Evolutionary conservation across 2,113 vertebrate genomes (phyloP), one percentile per base, ranked within the genome.

Genomic region (Nycticebus coucang): DNA sequence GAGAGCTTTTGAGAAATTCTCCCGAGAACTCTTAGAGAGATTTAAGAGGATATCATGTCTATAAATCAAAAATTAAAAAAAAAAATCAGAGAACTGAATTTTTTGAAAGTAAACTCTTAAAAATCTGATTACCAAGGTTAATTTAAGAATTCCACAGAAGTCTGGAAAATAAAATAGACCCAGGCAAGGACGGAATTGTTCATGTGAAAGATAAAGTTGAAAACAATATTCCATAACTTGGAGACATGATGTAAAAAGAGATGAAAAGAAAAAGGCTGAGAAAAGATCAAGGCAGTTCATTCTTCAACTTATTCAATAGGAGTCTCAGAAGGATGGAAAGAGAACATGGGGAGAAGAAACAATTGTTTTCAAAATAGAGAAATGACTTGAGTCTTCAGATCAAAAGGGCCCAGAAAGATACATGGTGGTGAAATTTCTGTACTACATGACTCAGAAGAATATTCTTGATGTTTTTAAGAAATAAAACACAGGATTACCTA

Each of bases 61-160:
- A 28, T 57, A 71, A 18, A 74, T 35, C 8, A 71, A 85, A 81
- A 81, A n/a, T 41, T 69, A 33, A 87, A 57, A 93, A 50, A 64
- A 45, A 75, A 75, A 55, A 88, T 35, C 37, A 15, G 45, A 91
- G 85, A 75, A 81, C 62, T 72, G 53, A 45, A 91, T 45, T 78
- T 93, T 55, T 59, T 80, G 24, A 59, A 35, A 87, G 55, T 57
- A 59, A 60, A 80, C 68, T 78, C 28, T 84, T 60, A n/a, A 79
- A 75, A 79, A 19, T 87, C 18, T 66, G 85, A 75, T 90, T 82
- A 78, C 26, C 24, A 53, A 78, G 87, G 64, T 95, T 69, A 78
- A 89, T 11, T 94, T 72, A 1, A 84, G 77, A 93, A 83, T 91
- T 87, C 30, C 22, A 79, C 19, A 7, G 7, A 88, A 68, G 17